Conservation (phyloP, 2,797 vertebrate genomes). For the Cossypha caffra region DNA sequence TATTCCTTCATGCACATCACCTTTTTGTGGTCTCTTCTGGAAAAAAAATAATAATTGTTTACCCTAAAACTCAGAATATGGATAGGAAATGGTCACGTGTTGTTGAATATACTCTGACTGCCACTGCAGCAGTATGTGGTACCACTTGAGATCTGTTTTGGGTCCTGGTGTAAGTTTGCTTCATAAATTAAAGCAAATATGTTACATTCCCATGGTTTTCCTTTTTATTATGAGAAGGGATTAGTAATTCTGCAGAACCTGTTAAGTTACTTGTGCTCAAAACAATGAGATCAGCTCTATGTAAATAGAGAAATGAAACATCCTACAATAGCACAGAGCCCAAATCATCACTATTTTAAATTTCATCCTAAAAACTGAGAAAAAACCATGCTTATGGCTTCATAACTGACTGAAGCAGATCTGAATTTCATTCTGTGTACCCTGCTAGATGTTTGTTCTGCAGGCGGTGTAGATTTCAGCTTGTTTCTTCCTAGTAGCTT, state of each 20-base stretch:
- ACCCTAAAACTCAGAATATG: neutral
- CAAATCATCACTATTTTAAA: neutral
- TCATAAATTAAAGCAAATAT: neutral
- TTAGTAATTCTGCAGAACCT: slow-evolving; percentile 10
- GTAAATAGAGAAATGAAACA: neutral
- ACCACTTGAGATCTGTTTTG: neutral
- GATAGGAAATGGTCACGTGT: neutral
- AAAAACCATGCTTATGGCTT: neutral
- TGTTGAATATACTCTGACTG: neutral
- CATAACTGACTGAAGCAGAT: neutral
- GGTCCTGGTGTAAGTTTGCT: neutral
- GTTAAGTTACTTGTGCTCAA: neutral
- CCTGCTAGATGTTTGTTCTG: neutral
- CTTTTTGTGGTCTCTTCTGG: neutral
- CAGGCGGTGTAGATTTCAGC: rapidly evolving
- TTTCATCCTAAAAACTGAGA: neutral
- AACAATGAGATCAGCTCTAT: neutral
- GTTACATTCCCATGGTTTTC: neutral
- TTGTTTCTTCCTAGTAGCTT: neutral
- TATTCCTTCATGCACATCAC: rapidly evolving
- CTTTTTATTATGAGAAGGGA: neutral
- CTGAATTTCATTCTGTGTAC: neutral
- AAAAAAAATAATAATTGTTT: neutral
- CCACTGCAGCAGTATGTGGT: neutral
- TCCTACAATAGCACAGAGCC: neutral